Base-by-base conservation (phyloP, 2,113 vertebrate genomes). In the Paracanthobrama guichenoti region DNA sequence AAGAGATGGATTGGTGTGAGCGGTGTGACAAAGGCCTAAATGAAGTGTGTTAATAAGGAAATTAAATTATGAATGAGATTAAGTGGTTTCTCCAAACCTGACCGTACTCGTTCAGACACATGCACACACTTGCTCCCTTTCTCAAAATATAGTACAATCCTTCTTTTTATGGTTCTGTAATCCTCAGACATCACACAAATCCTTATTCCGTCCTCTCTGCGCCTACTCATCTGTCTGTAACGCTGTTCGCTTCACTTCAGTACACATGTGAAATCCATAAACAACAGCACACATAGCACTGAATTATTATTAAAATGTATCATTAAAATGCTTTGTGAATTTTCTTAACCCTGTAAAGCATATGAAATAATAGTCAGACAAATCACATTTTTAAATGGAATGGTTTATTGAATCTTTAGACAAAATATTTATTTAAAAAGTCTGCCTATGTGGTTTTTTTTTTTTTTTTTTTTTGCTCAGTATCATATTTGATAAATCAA, bases 21-120 rank as follows among this genome's bases (percentile, higher is more conserved):
- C 44, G 20, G 74, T 14, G 18, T 39, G 48, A 80, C 42, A 81
- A 20, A 77, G 73, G 79, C 67, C 79, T 83, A 79, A 84, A 88
- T 77, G 79, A 77, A 85, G n/a, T 88, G 87, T 90, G 90, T 88
- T 92, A 91, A 93, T 92, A 86, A 86, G 59, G 83, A 79, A 69
- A 89, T 82, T 92, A 88, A 92, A 93, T 92, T 91, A 92, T 92
- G 87, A 92, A 93, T 93, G 89, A 89, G 91, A 91, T 90, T 89
- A 90, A 91, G 91, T 90, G 83, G 85, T 86, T 85, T 26, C 66
- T 74, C 85, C 88, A 86, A 77, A 89, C 74, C 44, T 85, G 79
- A 50, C 26, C 2, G 3, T 79, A 39, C 90, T 91, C 86, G 77
- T 88, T 89, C 88, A 88, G 85, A 86, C 48, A 57, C 22, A 48